phyloP scores from a whole-genome alignment of 2,797 vertebrate species.

The Eutrigla gurnardus region DNA sequence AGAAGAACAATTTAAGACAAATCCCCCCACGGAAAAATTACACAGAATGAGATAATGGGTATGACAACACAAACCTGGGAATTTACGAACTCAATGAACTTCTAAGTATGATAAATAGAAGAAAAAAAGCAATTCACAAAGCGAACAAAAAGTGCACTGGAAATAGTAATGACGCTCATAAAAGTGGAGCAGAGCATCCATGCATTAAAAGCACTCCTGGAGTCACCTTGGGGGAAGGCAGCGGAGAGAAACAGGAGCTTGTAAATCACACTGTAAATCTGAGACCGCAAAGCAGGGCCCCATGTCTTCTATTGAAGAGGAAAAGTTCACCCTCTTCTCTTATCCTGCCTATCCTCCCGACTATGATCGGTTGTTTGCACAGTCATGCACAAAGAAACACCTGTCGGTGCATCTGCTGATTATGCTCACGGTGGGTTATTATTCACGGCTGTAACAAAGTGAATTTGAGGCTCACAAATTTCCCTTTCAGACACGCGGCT shows the following conservation, averaged over 20 bases:
- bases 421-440: slow-evolving; percentile 3
- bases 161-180: slow-evolving; percentile 1
- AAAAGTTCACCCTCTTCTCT: slow-evolving; percentile 39
- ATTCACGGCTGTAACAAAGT: neutral
- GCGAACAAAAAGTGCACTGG: neutral
- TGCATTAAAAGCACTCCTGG: slow-evolving; percentile 6
- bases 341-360: slow-evolving; percentile 4
- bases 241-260: slow-evolving; percentile 49
- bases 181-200: slow-evolving; percentile 11
- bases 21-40: neutral
- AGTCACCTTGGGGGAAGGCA: slow-evolving; percentile 53
- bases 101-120: neutral
- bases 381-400: slow-evolving; percentile 22
- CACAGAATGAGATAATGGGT: neutral
- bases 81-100: neutral
- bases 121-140: neutral
- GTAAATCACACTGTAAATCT: slow-evolving; percentile 63
- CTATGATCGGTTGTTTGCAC: slow-evolving; percentile 7
- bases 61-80: neutral
- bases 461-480: no score
- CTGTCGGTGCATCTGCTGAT: neutral
- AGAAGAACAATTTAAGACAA: slow-evolving; percentile 16
- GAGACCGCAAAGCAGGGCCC: slow-evolving; percentile 38
- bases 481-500: neutral
- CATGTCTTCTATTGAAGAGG: slow-evolving; percentile 40